A percentile compares a stretch with the other conserved stretches of the same genome.
phyloP scores from a whole-genome alignment of 2,113 vertebrate species.

The Dipodomys stephensi region DNA sequence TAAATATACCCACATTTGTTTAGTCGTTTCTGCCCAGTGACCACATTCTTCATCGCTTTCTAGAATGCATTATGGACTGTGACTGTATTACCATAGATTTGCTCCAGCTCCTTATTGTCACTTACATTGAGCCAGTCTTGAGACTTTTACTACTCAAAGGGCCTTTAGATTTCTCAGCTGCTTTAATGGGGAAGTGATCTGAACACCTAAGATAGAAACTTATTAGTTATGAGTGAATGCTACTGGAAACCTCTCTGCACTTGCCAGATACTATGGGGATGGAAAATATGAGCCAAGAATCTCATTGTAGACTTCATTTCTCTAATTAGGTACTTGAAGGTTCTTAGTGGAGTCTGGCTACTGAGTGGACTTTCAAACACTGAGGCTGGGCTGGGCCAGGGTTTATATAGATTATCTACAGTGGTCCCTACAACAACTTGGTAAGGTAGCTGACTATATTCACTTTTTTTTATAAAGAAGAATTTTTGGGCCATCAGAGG shows the following conservation, averaged over 20 bases:
- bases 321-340: constrained; percentile 17
- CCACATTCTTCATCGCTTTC: background rate
- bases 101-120: background rate
- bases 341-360: background rate
- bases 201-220: background rate
- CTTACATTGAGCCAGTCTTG: background rate
- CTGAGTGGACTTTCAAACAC: background rate
- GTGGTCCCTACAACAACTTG: background rate
- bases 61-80: background rate
- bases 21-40: background rate
- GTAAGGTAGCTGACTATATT: background rate
- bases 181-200: background rate
- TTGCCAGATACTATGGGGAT: background rate
- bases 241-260: background rate
- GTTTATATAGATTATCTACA: constrained; percentile 4
- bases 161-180: background rate
- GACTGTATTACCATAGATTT: background rate
- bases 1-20: background rate
- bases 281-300: constrained; percentile 1
- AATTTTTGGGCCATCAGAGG: background rate
- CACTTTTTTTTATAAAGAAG: background rate
- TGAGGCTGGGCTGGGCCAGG: background rate
- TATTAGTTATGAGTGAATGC: background rate
- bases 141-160: background rate
- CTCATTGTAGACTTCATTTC: constrained; percentile 1